phyloP scores from a whole-genome alignment of 2,888 invertebrate species.

The Apamea sordens region DNA sequence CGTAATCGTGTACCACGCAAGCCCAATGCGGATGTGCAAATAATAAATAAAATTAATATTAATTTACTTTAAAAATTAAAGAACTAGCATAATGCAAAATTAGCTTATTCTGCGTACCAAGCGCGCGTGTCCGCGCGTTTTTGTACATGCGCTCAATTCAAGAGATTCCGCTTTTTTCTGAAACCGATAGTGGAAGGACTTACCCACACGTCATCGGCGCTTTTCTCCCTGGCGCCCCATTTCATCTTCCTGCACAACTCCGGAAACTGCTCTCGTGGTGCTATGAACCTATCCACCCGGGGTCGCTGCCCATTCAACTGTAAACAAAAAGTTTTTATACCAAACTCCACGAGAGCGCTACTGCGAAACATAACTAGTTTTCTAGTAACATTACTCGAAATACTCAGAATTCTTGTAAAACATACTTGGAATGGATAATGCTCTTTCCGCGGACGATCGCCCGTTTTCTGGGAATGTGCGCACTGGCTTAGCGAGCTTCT shows the following conservation, averaged over 20 bases:
- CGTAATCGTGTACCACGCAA: no score
- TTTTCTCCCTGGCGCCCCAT: constrained; percentile 63
- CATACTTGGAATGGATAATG: constrained; percentile 60
- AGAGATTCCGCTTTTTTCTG: no score
- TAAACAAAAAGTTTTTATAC: constrained; percentile 66
- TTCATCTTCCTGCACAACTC: constrained; percentile 75
- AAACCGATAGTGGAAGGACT: constrained; percentile 18
- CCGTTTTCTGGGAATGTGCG: constrained; percentile 71
- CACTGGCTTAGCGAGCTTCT: constrained; percentile 67
- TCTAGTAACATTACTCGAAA: constrained; percentile 71
- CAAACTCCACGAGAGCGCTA: constrained; percentile 64
- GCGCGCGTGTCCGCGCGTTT: no score
- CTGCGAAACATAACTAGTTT: constrained; percentile 73
- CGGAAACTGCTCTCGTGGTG: constrained; percentile 77
- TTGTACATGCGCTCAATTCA: no score
- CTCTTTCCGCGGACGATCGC: constrained; percentile 72
- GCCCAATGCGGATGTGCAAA: no score
- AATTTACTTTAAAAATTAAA: no score
- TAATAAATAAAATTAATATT: no score
- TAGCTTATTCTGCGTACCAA: no score
- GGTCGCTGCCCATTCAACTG: constrained; percentile 79
- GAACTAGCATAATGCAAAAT: no score
- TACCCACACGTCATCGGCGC: constrained; percentile 79
- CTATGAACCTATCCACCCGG: constrained; percentile 83
- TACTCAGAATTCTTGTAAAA: constrained; percentile 69